Evolutionary conservation across 2,888 invertebrate genomes (phyloP).

Genomic region (Yponomeuta sedellus): DNA sequence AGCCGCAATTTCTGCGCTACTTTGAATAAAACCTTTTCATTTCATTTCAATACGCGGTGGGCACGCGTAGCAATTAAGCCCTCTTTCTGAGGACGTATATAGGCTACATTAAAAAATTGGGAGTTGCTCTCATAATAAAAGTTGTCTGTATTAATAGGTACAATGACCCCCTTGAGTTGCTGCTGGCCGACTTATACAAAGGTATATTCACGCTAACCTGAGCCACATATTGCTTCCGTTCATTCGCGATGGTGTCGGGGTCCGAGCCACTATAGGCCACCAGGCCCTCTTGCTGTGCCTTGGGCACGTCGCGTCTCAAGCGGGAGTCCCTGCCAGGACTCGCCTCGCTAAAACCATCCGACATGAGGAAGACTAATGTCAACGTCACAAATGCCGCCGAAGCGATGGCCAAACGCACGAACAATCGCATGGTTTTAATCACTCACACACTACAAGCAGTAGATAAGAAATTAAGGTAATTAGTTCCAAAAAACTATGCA

Average conservation of each 20-base stretch:
- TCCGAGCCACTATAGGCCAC: background rate
- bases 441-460: slow-evolving; percentile 17
- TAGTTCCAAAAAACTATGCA: background rate
- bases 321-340: slow-evolving; percentile 15
- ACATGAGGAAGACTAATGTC: slow-evolving; percentile 34
- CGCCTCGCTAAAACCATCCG: slow-evolving; percentile 26
- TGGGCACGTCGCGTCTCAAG: slow-evolving; percentile 6
- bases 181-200: background rate
- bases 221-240: background rate
- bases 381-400: slow-evolving; percentile 35
- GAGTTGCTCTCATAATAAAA: too few relatives aligned
- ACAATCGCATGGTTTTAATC: slow-evolving; percentile 37
- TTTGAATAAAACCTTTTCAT: too few relatives aligned
- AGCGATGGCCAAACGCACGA: slow-evolving; percentile 33
- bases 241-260: background rate
- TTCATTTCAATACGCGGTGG: too few relatives aligned
- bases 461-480: background rate
- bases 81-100: too few relatives aligned
- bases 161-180: too few relatives aligned
- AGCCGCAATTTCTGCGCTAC: too few relatives aligned
- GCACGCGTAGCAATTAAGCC: too few relatives aligned
- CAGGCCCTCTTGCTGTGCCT: background rate
- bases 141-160: too few relatives aligned
- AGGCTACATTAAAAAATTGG: too few relatives aligned
- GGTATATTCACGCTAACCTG: background rate